Percentiles rank a stretch among this genome's conserved stretches.
Conservation (phyloP, 1,140 invertebrate genomes). For the Microvelia longipes region DNA sequence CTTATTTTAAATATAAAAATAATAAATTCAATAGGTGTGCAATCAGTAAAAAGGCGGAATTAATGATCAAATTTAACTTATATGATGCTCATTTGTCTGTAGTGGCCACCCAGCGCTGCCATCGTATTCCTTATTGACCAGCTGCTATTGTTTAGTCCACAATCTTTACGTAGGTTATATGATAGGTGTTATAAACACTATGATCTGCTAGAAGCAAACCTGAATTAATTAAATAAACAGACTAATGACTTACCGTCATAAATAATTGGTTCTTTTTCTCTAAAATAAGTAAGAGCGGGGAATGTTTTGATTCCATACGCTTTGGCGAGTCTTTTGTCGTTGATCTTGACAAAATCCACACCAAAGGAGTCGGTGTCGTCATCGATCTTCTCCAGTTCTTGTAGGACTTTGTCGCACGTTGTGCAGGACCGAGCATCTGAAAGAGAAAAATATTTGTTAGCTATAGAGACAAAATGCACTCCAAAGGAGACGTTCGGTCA, state of each 20-base stretch:
- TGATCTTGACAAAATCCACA: conserved; percentile 88
- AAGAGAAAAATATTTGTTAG: conserved; percentile 8
- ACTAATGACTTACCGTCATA: conserved; percentile 52
- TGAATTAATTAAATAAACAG: not conserved
- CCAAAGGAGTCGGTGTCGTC: conserved; percentile 86
- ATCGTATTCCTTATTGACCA: too few relatives aligned
- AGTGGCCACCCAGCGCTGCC: too few relatives aligned
- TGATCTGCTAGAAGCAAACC: too few relatives aligned
- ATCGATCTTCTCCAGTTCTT: conserved; percentile 84
- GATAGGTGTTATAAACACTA: too few relatives aligned
- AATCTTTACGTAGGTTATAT: too few relatives aligned
- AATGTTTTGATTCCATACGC: conserved; percentile 87
- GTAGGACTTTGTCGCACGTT: conserved; percentile 78
- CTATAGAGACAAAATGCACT: not conserved
- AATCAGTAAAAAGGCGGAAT: too few relatives aligned
- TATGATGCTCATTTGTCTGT: too few relatives aligned
- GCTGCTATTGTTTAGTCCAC: too few relatives aligned
- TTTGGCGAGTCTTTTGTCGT: conserved; percentile 86
- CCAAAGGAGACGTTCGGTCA: conserved; percentile 1
- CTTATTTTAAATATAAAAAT: too few relatives aligned
- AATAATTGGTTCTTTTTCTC: conserved; percentile 81
- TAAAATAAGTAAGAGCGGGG: conserved; percentile 85
- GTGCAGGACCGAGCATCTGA: conserved; percentile 77
- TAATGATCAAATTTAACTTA: too few relatives aligned
- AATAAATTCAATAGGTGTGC: too few relatives aligned